phyloP scores from a whole-genome alignment of 2,888 invertebrate species.

The Xanthia togata region DNA sequence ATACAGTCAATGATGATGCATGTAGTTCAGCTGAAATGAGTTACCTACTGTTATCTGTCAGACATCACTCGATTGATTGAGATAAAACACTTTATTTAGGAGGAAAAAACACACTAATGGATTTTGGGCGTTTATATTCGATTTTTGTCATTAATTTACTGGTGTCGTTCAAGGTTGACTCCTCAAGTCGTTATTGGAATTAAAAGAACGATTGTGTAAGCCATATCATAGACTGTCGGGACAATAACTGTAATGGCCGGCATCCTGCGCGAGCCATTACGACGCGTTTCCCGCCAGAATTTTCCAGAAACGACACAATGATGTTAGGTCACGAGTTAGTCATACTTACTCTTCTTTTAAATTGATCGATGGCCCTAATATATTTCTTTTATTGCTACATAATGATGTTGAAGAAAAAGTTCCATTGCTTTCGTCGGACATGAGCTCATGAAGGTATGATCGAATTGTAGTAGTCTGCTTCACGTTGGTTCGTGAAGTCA shows the following conservation, averaged over 20 bases:
- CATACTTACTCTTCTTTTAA: conserved; percentile 43
- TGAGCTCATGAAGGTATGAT: neutral
- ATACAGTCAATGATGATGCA: conserved; percentile 29
- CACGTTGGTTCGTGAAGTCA: neutral
- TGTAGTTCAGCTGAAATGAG: conserved; percentile 36
- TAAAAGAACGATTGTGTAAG: conserved; percentile 74
- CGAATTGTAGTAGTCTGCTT: neutral
- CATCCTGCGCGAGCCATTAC: conserved; percentile 81
- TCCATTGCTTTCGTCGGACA: conserved; percentile 24
- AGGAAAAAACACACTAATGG: conserved; percentile 33
- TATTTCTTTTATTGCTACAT: conserved; percentile 37
- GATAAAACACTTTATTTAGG: conserved; percentile 54
- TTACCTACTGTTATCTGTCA: conserved; percentile 27
- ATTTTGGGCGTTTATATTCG: conserved; percentile 28
- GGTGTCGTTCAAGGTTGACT: conserved; percentile 11
- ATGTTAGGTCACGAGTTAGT: conserved; percentile 58
- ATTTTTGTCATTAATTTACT: conserved; percentile 31
- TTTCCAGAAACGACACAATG: conserved; percentile 82
- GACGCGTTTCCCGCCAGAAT: conserved; percentile 84
- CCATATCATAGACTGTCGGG: conserved; percentile 65
- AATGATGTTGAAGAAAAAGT: conserved; percentile 27
- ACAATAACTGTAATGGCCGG: conserved; percentile 83
- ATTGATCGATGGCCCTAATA: conserved; percentile 56
- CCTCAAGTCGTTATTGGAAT: conserved; percentile 65
- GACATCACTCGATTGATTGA: conserved; percentile 58